Evolutionary conservation across 1,140 invertebrate genomes (phyloP).

Genomic region (Branchinecta lindahli): DNA sequence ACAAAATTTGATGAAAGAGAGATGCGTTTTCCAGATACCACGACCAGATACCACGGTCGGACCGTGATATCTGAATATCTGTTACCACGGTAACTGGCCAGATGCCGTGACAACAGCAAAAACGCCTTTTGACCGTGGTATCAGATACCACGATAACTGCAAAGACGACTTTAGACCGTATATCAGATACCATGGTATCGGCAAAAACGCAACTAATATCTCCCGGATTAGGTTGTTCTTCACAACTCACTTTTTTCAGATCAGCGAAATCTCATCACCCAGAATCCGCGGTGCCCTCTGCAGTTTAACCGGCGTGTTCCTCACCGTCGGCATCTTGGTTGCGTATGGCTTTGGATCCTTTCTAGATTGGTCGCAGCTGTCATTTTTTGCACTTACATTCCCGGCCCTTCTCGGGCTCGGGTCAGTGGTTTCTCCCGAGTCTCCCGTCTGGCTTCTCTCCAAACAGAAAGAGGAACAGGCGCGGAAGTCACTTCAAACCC

Average conservation of each 20-base stretch:
- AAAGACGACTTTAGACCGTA: too few species aligned
- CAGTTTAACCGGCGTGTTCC: background rate
- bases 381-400: constrained; percentile 42
- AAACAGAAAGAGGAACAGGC: constrained; percentile 49
- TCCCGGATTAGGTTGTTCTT: too few species aligned
- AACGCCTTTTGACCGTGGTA: too few species aligned
- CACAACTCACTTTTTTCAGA: background rate
- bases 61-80: too few species aligned
- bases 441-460: constrained; percentile 38
- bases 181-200: too few species aligned
- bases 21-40: too few species aligned
- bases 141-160: too few species aligned
- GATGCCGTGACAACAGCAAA: too few species aligned
- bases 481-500: constrained; percentile 51
- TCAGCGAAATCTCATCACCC: constrained; percentile 13
- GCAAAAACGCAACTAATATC: too few species aligned
- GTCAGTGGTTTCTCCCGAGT: constrained; percentile 39
- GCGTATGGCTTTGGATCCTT: constrained; percentile 57
- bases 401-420: constrained; percentile 43
- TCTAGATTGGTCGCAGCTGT: constrained; percentile 46
- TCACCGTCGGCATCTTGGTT: constrained; percentile 46
- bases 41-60: too few species aligned
- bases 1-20: too few species aligned
- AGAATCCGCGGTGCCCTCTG: background rate
- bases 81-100: too few species aligned